These are phyloP conservation scores for Carpatolechia fugitivella DNA, from an alignment of 2,888 invertebrate genomes.

Conservation along the genomic window DNA sequence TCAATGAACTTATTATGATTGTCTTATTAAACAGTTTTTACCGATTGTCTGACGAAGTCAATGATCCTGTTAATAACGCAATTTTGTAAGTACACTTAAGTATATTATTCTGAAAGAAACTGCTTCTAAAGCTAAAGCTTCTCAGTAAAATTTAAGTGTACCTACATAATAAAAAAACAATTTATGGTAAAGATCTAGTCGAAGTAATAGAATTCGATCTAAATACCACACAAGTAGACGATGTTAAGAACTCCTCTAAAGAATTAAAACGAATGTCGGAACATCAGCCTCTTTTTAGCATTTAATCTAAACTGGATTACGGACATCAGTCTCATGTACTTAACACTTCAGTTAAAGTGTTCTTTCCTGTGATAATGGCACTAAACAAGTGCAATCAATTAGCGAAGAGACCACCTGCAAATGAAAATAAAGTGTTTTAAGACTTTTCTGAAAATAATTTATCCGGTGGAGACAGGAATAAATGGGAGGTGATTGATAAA, in stretches of 20 bases:
- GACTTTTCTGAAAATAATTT: too few relatives aligned
- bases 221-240: not conserved
- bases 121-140: too few relatives aligned
- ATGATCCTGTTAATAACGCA: not conserved
- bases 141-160: too few relatives aligned
- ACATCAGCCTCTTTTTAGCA: not conserved
- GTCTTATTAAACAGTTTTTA: constrained; percentile 7
- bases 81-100: too few relatives aligned
- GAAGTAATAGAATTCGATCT: not conserved
- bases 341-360: not conserved
- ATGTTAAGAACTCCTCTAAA: not conserved
- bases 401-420: not conserved
- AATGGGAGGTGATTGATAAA: too few relatives aligned
- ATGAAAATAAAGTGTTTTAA: not conserved
- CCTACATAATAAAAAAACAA: too few relatives aligned
- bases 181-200: not conserved
- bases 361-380: not conserved
- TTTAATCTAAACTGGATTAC: not conserved
- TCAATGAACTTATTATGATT: constrained; percentile 23
- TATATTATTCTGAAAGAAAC: too few relatives aligned
- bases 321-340: not conserved
- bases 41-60: not conserved
- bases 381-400: not conserved
- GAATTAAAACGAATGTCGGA: not conserved
- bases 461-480: too few relatives aligned